phyloP scores from a whole-genome alignment of 1,140 invertebrate species.

The Megathymus violae region DNA sequence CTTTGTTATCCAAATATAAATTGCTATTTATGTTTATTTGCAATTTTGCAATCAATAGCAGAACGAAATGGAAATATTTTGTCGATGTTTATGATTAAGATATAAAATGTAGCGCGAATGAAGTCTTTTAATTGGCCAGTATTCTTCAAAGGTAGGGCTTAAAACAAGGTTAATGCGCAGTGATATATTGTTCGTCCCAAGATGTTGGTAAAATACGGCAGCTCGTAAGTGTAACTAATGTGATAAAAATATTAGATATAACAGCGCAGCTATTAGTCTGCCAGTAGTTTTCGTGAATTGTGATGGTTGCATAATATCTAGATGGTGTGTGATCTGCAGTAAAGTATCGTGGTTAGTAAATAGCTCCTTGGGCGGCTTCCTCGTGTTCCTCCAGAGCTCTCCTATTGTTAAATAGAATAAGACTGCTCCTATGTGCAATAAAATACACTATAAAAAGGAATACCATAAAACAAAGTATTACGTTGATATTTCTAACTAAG shows the following conservation, averaged over 20 bases:
- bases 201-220: conserved; percentile 44
- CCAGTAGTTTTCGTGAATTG: conserved; percentile 1
- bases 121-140: conserved; percentile 56
- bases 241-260: conserved; percentile 40
- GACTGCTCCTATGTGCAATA: no score
- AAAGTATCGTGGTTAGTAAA: neutral
- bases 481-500: no score
- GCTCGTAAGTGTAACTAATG: conserved; percentile 48
- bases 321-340: neutral
- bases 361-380: neutral
- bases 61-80: neutral
- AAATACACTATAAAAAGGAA: no score
- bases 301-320: conserved; percentile 8
- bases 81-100: conserved; percentile 25
- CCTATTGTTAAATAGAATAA: no score
- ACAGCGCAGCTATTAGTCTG: conserved; percentile 20
- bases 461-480: no score
- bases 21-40: neutral
- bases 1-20: no score
- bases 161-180: conserved; percentile 44
- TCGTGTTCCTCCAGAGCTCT: neutral
- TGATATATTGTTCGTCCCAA: conserved; percentile 54
- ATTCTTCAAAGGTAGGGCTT: conserved; percentile 44
- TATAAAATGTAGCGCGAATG: conserved; percentile 17
- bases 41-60: neutral